These are phyloP conservation scores for Miltochrista miniata DNA, from an alignment of 2,888 invertebrate species.

Conservation along the genomic window DNA sequence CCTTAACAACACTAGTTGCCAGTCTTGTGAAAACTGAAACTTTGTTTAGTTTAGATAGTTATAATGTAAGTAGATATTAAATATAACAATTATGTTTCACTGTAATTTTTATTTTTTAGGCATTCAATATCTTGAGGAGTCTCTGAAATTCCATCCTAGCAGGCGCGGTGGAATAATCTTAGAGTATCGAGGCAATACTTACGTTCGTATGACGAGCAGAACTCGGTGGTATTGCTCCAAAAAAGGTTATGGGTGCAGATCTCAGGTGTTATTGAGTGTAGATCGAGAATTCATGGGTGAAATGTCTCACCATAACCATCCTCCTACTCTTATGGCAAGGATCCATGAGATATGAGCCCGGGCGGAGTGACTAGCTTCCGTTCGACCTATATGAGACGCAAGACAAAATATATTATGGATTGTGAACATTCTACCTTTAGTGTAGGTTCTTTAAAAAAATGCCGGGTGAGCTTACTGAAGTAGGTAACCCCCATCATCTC, in stretches of 20 bases:
- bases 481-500: too few relatives aligned
- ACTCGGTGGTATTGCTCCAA: slow-evolving; percentile 55
- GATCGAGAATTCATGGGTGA: slow-evolving; percentile 23
- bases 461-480: too few relatives aligned
- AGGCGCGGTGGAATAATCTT: slow-evolving; percentile 27
- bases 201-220: slow-evolving; percentile 29
- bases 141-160: slow-evolving; percentile 28
- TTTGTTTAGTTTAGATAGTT: too few relatives aligned
- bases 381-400: too few relatives aligned
- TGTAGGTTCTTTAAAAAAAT: too few relatives aligned
- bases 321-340: not conserved
- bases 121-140: not conserved
- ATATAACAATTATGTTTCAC: not conserved
- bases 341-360: too few relatives aligned
- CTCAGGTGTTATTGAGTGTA: slow-evolving; percentile 29
- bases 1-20: too few relatives aligned
- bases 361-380: too few relatives aligned
- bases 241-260: slow-evolving; percentile 42
- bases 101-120: slow-evolving; percentile 5
- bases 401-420: too few relatives aligned
- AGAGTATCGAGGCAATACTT: slow-evolving; percentile 30
- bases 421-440: too few relatives aligned
- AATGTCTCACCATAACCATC: slow-evolving; percentile 39
- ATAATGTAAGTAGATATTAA: too few relatives aligned
- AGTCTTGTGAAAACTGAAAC: too few relatives aligned